Percentiles rank a stretch among this genome's conserved stretches.
Evolutionary conservation across 2,888 invertebrate genomes (phyloP).

Genomic region (Lochmaea crataegi): DNA sequence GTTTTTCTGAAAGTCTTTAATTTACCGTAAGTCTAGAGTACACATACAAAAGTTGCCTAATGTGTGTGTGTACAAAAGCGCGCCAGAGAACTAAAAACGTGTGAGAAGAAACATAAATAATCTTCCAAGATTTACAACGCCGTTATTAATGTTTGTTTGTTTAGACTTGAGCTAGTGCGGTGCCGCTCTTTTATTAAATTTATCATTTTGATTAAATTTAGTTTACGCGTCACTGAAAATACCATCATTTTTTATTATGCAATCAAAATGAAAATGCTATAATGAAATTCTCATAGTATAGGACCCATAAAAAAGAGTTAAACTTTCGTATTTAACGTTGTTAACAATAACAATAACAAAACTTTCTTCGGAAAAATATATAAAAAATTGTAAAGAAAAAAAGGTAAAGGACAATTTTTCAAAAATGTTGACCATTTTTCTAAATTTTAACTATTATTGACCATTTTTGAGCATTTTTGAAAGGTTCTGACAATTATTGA

Average conservation of each 20-base stretch:
- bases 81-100: slow-evolving; percentile 34
- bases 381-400: no score
- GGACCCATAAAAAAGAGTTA: no score
- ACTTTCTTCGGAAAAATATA: no score
- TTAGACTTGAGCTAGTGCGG: slow-evolving; percentile 11
- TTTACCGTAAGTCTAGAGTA: slow-evolving; percentile 36
- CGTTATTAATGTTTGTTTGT: slow-evolving; percentile 44
- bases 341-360: no score
- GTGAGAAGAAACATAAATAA: slow-evolving; percentile 44
- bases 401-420: no score
- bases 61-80: slow-evolving; percentile 38
- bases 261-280: neutral
- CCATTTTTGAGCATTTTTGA: no score
- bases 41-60: slow-evolving; percentile 38
- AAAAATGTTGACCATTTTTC: no score
- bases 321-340: no score
- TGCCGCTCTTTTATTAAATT: slow-evolving; percentile 9
- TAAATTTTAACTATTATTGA: no score
- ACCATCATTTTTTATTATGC: neutral
- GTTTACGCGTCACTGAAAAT: neutral
- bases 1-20: slow-evolving; percentile 38
- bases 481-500: no score
- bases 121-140: slow-evolving; percentile 41
- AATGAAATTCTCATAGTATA: neutral
- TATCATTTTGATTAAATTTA: slow-evolving; percentile 20